Base-by-base conservation (phyloP, 2,888 invertebrate genomes). In the Abscondita cerata region DNA sequence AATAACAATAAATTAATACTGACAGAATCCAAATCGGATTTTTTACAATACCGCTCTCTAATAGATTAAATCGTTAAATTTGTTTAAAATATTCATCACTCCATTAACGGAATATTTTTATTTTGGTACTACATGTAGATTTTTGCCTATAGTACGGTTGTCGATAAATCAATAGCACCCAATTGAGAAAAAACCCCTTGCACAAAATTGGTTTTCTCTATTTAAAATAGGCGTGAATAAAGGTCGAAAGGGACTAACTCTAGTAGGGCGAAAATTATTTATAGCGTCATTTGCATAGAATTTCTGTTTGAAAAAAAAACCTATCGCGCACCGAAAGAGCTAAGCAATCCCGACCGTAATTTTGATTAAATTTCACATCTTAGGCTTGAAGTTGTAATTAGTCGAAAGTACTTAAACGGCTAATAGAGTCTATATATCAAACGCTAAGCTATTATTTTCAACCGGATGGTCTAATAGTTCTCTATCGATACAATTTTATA, bases 121-220 rank as follows among this genome's bases (percentile, higher is more conserved):
- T n/a, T n/a, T n/a, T n/a, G n/a, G n/a, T n/a, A n/a, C n/a, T n/a
- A n/a, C n/a, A n/a, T n/a, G n/a, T n/a, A n/a, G n/a, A n/a, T n/a
- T n/a, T n/a, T n/a, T n/a, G n/a, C n/a, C n/a, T n/a, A n/a, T n/a
- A n/a, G n/a, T n/a, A n/a, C n/a, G n/a, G n/a, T n/a, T 63, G 68
- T 66, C 69, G 60, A 72, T 72, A 73, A 73, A 72, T 73, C 71
- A 72, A 70, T 72, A 68, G 62, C 57, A 46, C 36, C 54, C 61
- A 66, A 64, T 68, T 19, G 33, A 62, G 33, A n/a, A n/a, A 25
- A 80, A 79, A 81, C 83, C 85, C 84, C 84, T 83, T 84, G 81
- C 84, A 84, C 84, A 84, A 84, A 83, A 83, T 84, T 83, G 83
- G 82, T 83, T 83, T 82, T 80, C n/a, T 80, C 83, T 81, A 83